Evolutionary conservation across 2,888 invertebrate genomes (phyloP).

Genomic region (Hydriomena furcata): DNA sequence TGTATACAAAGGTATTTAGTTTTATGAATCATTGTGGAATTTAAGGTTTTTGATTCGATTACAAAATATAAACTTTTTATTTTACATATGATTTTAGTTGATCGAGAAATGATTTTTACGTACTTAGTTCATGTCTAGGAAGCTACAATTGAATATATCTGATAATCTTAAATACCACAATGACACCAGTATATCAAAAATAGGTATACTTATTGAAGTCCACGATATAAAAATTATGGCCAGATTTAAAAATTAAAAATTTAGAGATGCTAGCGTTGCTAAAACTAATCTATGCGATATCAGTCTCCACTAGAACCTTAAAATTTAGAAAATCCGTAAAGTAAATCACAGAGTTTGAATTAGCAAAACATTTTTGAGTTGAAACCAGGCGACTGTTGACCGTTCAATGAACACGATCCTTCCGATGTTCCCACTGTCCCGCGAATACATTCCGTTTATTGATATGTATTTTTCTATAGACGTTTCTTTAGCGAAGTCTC

Average conservation of each 20-base stretch:
- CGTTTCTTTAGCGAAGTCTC: conserved; percentile 62
- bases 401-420: conserved; percentile 39
- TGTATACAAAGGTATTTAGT: conserved; percentile 49
- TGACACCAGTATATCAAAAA: conserved; percentile 41
- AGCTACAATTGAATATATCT: conserved; percentile 23
- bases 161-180: conserved; percentile 36
- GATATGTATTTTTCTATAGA: conserved; percentile 82
- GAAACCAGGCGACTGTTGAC: conserved; percentile 65
- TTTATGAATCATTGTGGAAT: conserved; percentile 60
- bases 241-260: conserved; percentile 66
- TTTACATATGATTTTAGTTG: not conserved
- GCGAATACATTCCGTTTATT: conserved; percentile 68
- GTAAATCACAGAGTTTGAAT: conserved; percentile 82
- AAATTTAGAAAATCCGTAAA: conserved; percentile 82
- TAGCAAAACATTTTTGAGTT: conserved; percentile 76
- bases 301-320: conserved; percentile 83
- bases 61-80: not conserved
- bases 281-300: conserved; percentile 83
- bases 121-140: not conserved
- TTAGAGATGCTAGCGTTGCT: conserved; percentile 82
- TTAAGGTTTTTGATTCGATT: conserved; percentile 12
- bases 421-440: conserved; percentile 54
- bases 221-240: conserved; percentile 59
- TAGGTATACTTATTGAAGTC: conserved; percentile 37
- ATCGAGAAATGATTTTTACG: conserved; percentile 33